A percentile compares a stretch with the other conserved stretches of the same genome.
phyloP scores from a whole-genome alignment of 2,888 invertebrate species.

The Oligia fasciuncula region DNA sequence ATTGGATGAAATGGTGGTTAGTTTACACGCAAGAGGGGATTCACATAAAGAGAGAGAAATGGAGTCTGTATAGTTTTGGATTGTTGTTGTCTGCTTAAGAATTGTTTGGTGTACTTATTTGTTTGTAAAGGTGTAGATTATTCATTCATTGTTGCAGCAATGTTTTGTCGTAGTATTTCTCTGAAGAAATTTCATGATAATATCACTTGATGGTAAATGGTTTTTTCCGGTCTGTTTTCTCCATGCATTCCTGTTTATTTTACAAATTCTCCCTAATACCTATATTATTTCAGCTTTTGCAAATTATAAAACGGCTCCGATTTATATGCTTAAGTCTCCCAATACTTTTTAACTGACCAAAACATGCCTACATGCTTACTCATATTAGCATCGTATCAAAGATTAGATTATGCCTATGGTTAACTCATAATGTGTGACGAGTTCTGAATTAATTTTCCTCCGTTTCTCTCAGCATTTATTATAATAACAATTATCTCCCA shows the following conservation, averaged over 20 bases:
- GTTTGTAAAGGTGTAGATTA: background rate
- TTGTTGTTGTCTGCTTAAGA: background rate
- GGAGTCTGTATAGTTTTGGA: background rate
- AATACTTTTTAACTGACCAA: background rate
- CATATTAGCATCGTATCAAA: background rate
- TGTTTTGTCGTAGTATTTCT: background rate
- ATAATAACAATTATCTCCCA: conserved; percentile 21
- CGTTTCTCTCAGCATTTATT: background rate
- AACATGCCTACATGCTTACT: background rate
- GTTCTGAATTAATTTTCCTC: conserved; percentile 35
- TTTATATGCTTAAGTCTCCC: background rate
- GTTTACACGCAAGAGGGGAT: conserved; percentile 57
- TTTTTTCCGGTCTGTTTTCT: background rate
- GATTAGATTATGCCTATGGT: background rate
- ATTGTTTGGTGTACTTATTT: background rate
- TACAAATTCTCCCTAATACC: background rate
- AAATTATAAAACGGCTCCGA: background rate
- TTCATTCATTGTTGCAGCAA: background rate
- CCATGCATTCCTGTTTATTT: too few relatives aligned
- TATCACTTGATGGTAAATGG: conserved; percentile 40
- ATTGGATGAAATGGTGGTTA: conserved; percentile 70
- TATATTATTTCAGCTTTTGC: background rate
- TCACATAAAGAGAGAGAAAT: conserved; percentile 15
- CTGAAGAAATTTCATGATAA: background rate
- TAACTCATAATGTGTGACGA: conserved; percentile 10